Conservation (phyloP, 2,113 vertebrate species). For the Calcarius ornatus region DNA sequence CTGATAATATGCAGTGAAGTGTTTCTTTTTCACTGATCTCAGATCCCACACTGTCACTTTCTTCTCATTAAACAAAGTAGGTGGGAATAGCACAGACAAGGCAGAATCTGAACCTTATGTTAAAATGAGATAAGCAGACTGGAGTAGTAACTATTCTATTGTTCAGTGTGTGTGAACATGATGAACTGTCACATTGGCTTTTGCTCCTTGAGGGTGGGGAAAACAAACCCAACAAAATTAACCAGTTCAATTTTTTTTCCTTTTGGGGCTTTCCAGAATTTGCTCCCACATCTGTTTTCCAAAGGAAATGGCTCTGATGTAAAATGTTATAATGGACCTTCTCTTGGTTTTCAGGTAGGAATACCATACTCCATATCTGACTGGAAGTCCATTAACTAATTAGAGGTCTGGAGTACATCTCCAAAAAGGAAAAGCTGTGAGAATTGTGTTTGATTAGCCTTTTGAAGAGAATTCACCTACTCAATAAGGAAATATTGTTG, state of each 20-base stretch:
- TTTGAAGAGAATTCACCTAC: not conserved
- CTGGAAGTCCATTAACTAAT: not conserved
- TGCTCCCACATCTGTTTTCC: not conserved
- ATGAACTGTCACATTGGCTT: not conserved
- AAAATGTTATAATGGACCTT: not conserved
- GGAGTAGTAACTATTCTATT: not conserved
- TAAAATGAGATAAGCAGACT: not conserved
- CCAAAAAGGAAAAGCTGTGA: not conserved
- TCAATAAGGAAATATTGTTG: not conserved
- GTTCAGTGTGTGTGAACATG: not conserved
- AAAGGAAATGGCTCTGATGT: not conserved
- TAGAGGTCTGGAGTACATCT: not conserved
- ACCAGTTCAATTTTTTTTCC: not conserved
- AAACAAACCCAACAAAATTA: not conserved
- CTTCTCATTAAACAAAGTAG: not conserved
- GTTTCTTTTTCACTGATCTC: not conserved
- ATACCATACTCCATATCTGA: not conserved
- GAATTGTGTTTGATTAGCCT: not conserved
- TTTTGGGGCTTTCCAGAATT: not conserved
- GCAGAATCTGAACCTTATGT: not conserved
- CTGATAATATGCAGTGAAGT: not conserved
- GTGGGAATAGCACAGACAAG: not conserved
- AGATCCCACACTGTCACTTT: not conserved
- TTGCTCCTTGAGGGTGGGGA: not conserved
- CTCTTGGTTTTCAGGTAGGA: not conserved